Evolutionary conservation across 2,797 vertebrate genomes (phyloP).

Genomic region (Ciconia nigra): DNA sequence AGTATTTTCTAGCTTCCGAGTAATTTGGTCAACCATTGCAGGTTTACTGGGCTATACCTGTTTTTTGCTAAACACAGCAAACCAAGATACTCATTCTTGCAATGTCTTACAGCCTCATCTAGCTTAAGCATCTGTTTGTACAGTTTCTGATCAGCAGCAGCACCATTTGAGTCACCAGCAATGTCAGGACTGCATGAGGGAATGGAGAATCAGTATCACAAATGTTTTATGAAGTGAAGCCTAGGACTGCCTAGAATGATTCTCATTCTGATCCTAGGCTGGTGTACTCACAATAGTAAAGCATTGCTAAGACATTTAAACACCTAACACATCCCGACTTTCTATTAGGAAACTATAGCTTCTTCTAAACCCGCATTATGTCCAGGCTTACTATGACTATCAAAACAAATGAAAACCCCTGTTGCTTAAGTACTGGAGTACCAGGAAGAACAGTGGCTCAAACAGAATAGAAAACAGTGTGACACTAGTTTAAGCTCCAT

Average conservation of each 20-base stretch:
- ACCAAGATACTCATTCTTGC: background rate
- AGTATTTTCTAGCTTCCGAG: background rate
- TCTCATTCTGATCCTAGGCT: background rate
- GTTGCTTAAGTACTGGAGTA: background rate
- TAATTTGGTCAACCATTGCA: background rate
- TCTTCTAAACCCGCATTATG: background rate
- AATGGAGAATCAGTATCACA: background rate
- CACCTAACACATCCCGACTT: rapidly evolving
- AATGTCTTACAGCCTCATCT: background rate
- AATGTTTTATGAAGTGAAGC: rapidly evolving
- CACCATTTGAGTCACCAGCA: background rate
- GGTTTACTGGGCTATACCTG: rapidly evolving
- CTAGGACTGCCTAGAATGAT: background rate
- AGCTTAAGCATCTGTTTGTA: background rate
- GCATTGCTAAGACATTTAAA: background rate
- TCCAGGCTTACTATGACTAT: background rate
- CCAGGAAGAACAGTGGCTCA: background rate
- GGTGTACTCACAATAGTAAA: rapidly evolving
- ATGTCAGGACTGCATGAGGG: rapidly evolving
- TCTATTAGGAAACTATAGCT: background rate
- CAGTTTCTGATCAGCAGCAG: background rate
- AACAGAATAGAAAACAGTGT: background rate
- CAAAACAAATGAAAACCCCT: background rate
- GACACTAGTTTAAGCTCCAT: background rate
- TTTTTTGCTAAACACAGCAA: background rate